A percentile compares a stretch with the other conserved stretches of the same genome.
Evolutionary conservation across 1,140 invertebrate genomes (phyloP).

Genomic region (Drosophila erecta): DNA sequence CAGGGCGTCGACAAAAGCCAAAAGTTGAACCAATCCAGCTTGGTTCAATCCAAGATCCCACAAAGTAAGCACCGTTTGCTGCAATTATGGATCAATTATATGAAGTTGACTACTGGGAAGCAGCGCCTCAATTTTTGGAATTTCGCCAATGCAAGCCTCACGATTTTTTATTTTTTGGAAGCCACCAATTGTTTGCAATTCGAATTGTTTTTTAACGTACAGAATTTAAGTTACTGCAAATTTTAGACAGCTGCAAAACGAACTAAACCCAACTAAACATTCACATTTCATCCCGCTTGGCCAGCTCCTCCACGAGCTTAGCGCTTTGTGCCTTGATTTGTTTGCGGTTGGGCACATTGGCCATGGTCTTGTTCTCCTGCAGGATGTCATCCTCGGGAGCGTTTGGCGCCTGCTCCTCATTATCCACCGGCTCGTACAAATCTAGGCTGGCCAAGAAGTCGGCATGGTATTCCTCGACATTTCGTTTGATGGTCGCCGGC

Average conservation of each 20-base stretch:
- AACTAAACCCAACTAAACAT: conserved; percentile 1
- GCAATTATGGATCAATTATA: conserved; percentile 74
- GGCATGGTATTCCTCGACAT: conserved; percentile 66
- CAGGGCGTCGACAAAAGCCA: conserved; percentile 67
- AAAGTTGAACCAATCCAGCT: conserved; percentile 63
- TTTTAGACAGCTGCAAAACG: conserved; percentile 13
- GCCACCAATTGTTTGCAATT: not conserved
- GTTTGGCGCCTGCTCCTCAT: conserved; percentile 29
- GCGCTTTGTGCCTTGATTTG: conserved; percentile 76
- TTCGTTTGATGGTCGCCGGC: conserved; percentile 44
- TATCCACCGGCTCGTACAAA: conserved; percentile 34
- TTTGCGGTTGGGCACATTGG: conserved; percentile 75
- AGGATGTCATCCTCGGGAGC: conserved; percentile 57
- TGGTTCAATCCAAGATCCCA: conserved; percentile 33
- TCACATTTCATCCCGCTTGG: conserved; percentile 66
- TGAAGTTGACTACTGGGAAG: conserved; percentile 43
- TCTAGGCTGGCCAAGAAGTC: conserved; percentile 63
- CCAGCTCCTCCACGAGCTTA: conserved; percentile 68
- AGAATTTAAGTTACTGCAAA: conserved; percentile 30
- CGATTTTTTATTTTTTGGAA: conserved; percentile 58
- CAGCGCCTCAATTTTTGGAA: conserved; percentile 54
- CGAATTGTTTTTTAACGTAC: conserved; percentile 10
- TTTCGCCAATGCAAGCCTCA: conserved; percentile 56
- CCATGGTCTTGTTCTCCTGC: conserved; percentile 65
- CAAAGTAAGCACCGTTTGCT: conserved; percentile 38